phyloP scores from a whole-genome alignment of 2,888 invertebrate species.

The Himalopsyche tibetana region DNA sequence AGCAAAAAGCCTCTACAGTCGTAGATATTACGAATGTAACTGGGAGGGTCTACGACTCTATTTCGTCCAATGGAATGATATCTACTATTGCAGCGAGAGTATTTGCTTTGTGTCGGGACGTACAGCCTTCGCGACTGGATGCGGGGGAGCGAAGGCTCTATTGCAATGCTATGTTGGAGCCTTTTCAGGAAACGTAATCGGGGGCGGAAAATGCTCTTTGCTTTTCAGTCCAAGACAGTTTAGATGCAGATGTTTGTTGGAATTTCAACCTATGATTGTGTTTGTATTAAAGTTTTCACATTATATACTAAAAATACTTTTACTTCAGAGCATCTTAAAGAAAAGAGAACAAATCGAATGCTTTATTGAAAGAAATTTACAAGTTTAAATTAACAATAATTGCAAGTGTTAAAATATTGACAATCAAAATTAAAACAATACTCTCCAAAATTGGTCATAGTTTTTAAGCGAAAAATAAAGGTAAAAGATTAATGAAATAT shows the following conservation, averaged over 20 bases:
- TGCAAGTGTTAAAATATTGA: no score
- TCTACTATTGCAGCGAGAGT: slow-evolving; percentile 78
- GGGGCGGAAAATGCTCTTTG: slow-evolving; percentile 75
- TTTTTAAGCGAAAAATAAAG: no score
- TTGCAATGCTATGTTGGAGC: slow-evolving; percentile 76
- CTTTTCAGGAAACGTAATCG: slow-evolving; percentile 74
- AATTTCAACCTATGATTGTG: slow-evolving; percentile 28
- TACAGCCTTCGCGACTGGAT: slow-evolving; percentile 50
- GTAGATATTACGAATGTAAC: slow-evolving; percentile 74
- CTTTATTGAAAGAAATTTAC: no score
- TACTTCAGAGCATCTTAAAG: no score
- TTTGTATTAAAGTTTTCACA: not conserved
- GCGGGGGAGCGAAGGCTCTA: slow-evolving; percentile 73
- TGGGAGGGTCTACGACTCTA: slow-evolving; percentile 74
- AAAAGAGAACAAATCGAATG: no score
- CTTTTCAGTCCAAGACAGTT: slow-evolving; percentile 70
- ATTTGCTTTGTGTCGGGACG: slow-evolving; percentile 65
- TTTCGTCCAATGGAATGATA: slow-evolving; percentile 72
- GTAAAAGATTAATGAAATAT: no score
- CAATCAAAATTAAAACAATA: no score
- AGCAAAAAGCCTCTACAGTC: slow-evolving; percentile 69
- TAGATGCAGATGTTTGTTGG: not conserved
- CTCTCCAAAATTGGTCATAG: no score
- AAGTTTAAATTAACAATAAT: no score
- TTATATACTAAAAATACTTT: not conserved